Percentiles rank a stretch among this genome's conserved stretches.
Evolutionary conservation across 2,888 invertebrate species (phyloP).

Genomic region (Lithophane socia): DNA sequence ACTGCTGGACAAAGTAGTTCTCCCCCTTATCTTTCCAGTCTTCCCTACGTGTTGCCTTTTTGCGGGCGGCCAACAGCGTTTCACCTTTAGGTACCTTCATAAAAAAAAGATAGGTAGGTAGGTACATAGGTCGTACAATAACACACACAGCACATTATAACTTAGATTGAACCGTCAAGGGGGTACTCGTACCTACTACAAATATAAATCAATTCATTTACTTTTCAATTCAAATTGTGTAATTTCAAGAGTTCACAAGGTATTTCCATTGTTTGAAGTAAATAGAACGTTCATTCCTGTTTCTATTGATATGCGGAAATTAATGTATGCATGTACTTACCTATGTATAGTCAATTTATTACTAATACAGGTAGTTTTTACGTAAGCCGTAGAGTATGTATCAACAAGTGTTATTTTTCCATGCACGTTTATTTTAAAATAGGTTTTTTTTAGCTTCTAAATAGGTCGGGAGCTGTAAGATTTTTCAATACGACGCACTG

Average conservation of each 20-base stretch:
- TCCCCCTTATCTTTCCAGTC: too few relatives aligned
- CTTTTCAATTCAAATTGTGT: constrained; percentile 20
- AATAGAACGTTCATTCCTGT: constrained; percentile 13
- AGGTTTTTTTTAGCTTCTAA: not conserved
- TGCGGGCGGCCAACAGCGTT: too few relatives aligned
- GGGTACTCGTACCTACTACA: not conserved
- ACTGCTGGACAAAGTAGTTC: too few relatives aligned
- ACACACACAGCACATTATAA: not conserved
- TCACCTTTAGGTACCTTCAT: not conserved
- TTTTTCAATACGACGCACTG: not conserved
- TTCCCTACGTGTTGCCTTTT: too few relatives aligned
- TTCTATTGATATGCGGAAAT: constrained; percentile 8
- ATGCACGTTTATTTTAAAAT: not conserved
- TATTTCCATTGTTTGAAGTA: constrained; percentile 37
- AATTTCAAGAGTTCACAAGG: constrained; percentile 26
- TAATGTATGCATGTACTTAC: not conserved
- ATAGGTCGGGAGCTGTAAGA: not conserved
- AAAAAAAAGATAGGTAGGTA: too few relatives aligned
- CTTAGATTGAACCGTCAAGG: too few relatives aligned
- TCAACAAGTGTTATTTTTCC: constrained; percentile 1
- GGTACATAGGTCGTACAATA: not conserved
- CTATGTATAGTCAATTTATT: not conserved
- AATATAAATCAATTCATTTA: not conserved
- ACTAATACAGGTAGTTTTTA: not conserved
- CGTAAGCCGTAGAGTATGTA: not conserved